Evolutionary conservation across 2,888 invertebrate genomes (phyloP), one percentile per base, ranked within the genome.

Genomic region (Drosophila incognita): DNA sequence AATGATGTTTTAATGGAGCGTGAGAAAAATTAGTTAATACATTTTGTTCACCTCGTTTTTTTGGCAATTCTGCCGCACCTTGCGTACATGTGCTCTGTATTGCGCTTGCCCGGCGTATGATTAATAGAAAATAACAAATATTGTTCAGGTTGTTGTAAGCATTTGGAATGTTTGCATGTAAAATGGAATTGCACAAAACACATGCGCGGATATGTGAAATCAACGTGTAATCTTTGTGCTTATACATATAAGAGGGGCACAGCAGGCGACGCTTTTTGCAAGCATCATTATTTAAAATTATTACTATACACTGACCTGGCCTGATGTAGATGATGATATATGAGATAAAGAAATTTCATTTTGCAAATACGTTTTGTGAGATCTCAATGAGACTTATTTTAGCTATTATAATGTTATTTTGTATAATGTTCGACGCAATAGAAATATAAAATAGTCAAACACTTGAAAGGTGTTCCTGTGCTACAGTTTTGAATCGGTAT

Each of bases 1-100:
- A 80, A 86, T 88, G 85, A 69, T 82, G 61, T 86, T 83, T 88
- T 86, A 86, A 86, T 86, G 89, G 89, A 86, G 85, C 85, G 85
- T 86, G 85, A 86, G 89, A 86, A 88, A 72, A 79, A 67, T 48
- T 59, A 69, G 58, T 60, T 48, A 40, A 53, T 35, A 8, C 35
- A 51, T 59, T 54, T 59, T 52, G 38, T 31, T 38, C 7, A 46
- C 15, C 21, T 42, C 15, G 31, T 42, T 57, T 57, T 46, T 73
- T 80, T 76, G 68, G 81, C 77, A 85, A 68, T 66, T 71, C 18
- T 51, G 21, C 51, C 65, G 58, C 84, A 83, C 83, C 76, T 86
- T 83, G 83, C 83, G 36, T 72, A 57, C 63, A 46, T 56, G 18
- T 52, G 27, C 42, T 62, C 54, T 6, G 6, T n/a, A 11, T 33